These are phyloP conservation scores for Scopus umbretta DNA, from an alignment of 2,113 vertebrate species.

Conservation along the genomic window DNA sequence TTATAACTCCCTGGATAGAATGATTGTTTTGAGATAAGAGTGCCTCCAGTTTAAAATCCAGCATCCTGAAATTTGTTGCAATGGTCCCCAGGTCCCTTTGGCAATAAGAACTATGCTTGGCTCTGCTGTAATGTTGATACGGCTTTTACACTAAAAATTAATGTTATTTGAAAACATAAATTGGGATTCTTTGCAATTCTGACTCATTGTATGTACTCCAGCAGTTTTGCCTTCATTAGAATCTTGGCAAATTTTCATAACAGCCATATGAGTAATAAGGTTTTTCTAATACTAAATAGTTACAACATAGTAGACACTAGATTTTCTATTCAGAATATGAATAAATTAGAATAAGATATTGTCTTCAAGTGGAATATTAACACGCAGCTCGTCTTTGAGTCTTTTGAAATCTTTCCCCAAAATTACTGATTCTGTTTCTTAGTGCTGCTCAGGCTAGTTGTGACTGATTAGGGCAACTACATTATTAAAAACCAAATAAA, in stretches of 20 bases:
- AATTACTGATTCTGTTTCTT: neutral
- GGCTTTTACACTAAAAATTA: conserved; percentile 1
- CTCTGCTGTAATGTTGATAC: neutral
- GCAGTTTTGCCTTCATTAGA: neutral
- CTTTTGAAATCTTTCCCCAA: neutral
- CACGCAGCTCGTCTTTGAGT: neutral
- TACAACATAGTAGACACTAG: neutral
- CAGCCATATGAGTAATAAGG: neutral
- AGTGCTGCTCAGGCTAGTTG: neutral
- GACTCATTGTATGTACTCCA: neutral
- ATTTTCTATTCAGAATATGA: neutral
- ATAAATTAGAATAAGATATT: neutral
- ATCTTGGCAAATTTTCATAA: neutral
- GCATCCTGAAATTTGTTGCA: neutral
- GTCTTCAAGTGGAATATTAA: neutral
- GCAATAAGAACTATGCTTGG: neutral
- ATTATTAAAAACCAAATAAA: neutral
- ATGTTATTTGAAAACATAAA: neutral
- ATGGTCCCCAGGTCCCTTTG: neutral
- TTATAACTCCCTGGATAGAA: neutral
- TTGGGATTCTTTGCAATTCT: neutral
- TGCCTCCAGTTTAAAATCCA: conserved; percentile 5
- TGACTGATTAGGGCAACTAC: neutral
- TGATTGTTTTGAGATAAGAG: neutral
- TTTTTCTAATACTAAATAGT: neutral